phyloP scores from a whole-genome alignment of 23 tunicate species.

The Corella eumyota region DNA sequence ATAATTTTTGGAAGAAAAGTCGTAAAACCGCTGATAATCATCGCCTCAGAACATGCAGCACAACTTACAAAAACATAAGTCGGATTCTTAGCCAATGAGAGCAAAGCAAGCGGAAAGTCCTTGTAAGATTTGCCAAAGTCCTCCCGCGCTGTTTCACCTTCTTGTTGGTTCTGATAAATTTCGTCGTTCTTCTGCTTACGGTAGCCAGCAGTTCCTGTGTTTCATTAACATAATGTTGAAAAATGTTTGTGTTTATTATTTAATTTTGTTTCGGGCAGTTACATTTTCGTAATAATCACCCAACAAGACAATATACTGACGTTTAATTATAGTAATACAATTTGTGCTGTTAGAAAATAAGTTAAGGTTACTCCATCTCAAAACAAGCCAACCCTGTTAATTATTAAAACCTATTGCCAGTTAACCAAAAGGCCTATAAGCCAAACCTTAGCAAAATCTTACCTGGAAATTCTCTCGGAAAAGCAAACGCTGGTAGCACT shows the following conservation, averaged over 20 bases:
- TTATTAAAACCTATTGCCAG: too few species aligned
- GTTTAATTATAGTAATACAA: too few species aligned
- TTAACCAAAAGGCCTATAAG: too few species aligned
- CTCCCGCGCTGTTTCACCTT: slow-evolving; percentile 37
- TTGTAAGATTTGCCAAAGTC: slow-evolving; percentile 65
- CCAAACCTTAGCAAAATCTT: too few species aligned
- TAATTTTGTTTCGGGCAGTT: too few species aligned
- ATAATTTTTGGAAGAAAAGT: slow-evolving; percentile 94
- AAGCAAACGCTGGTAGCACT: slow-evolving; percentile 64
- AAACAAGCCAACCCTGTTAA: too few species aligned
- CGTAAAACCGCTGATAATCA: slow-evolving; percentile 77
- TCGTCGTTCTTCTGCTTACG: slow-evolving; percentile 39
- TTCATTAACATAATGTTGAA: too few species aligned
- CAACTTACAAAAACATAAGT: slow-evolving; percentile 46
- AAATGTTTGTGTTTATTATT: too few species aligned
- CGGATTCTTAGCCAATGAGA: slow-evolving; percentile 46
- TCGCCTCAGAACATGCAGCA: slow-evolving; percentile 67
- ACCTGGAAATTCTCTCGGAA: slow-evolving; percentile 88
- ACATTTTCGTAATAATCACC: too few species aligned
- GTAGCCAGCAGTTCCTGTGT: slow-evolving; percentile 38
- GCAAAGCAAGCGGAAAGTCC: slow-evolving; percentile 71
- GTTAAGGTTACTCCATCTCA: too few species aligned
- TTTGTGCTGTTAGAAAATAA: too few species aligned
- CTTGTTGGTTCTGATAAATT: slow-evolving; percentile 34
- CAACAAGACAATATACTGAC: too few species aligned